phyloP scores from a whole-genome alignment of 2,888 invertebrate species.

The Netelia melanura region DNA sequence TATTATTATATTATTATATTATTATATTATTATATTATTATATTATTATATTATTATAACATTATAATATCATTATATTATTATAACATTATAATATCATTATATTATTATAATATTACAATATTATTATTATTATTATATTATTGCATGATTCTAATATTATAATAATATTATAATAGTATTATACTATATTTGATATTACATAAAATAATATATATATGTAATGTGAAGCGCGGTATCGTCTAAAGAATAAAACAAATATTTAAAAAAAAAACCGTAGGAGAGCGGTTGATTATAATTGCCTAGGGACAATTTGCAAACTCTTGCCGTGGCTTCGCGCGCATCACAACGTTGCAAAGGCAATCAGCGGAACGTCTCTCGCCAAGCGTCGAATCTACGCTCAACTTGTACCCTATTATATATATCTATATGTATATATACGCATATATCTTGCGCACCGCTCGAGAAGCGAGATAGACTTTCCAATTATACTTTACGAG shows the following conservation, averaged over 20 bases:
- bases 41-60: no score
- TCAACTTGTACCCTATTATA: background rate
- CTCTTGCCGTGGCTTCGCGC: conserved; percentile 49
- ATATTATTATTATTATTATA: no score
- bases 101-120: no score
- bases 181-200: no score
- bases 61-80: no score
- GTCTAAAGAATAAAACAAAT: conserved; percentile 28
- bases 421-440: background rate
- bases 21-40: no score
- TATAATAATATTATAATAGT: no score
- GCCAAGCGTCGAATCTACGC: conserved; percentile 18
- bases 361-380: conserved; percentile 65
- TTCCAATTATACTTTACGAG: conserved; percentile 67
- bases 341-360: conserved; percentile 69
- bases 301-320: conserved; percentile 65
- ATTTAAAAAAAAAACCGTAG: conserved; percentile 8
- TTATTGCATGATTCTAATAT: no score
- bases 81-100: no score
- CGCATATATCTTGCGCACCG: conserved; percentile 34
- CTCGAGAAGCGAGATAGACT: conserved; percentile 60
- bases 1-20: no score
- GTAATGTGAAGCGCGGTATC: background rate
- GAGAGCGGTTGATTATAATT: conserved; percentile 56
- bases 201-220: background rate